A percentile compares a stretch with the other conserved stretches of the same genome.
Conservation (phyloP, 2,113 vertebrate species). For the Thalassoma bifasciatum region DNA sequence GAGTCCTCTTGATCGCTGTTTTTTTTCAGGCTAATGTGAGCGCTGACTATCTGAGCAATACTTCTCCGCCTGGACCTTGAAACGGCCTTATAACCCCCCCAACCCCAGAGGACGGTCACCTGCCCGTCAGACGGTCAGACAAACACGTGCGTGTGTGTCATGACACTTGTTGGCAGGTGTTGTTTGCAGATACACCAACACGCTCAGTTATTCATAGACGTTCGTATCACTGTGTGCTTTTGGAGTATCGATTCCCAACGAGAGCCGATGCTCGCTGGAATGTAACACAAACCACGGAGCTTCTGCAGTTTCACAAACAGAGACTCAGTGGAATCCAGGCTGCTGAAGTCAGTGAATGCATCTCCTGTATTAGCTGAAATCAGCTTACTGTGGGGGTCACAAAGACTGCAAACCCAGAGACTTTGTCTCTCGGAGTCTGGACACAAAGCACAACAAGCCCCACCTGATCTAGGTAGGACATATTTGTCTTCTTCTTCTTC, state of each 20-base stretch:
- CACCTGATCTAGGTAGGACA: slow-evolving; percentile 74
- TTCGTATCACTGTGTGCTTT: slow-evolving; percentile 66
- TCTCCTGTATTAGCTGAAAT: slow-evolving; percentile 24
- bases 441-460: slow-evolving; percentile 68
- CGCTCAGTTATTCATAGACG: slow-evolving; percentile 60
- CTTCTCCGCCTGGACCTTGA: slow-evolving; percentile 51
- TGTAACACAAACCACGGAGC: slow-evolving; percentile 51
- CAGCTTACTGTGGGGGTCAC: slow-evolving; percentile 33
- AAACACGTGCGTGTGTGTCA: slow-evolving; percentile 38
- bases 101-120: slow-evolving; percentile 44
- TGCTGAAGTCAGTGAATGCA: slow-evolving; percentile 54
- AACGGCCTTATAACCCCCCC: slow-evolving; percentile 56
- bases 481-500: slow-evolving; percentile 28
- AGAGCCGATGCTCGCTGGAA: slow-evolving; percentile 44
- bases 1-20: slow-evolving; percentile 17
- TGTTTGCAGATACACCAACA: slow-evolving; percentile 49
- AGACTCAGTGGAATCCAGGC: slow-evolving; percentile 53
- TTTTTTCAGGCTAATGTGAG: slow-evolving; percentile 36
- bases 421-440: slow-evolving; percentile 60
- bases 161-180: slow-evolving; percentile 54
- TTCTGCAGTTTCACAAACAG: slow-evolving; percentile 38
- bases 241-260: slow-evolving; percentile 56
- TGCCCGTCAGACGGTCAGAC: slow-evolving; percentile 47
- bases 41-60: slow-evolving; percentile 59
- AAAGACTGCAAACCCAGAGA: slow-evolving; percentile 50